phyloP scores from a whole-genome alignment of 2,113 vertebrate species.

The Peucedramus taeniatus region DNA sequence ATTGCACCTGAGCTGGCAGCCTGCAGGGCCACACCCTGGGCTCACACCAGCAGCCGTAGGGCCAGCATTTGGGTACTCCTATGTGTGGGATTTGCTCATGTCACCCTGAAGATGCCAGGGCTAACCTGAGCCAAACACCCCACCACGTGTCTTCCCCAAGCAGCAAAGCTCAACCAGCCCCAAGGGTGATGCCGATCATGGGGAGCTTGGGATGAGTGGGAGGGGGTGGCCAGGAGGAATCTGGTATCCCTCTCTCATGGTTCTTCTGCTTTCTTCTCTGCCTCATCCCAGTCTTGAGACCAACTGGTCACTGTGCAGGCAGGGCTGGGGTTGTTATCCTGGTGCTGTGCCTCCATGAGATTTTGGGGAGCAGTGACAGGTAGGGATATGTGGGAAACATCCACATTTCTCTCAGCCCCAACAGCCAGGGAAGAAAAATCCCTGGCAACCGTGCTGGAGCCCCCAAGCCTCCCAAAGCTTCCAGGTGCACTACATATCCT shows the following conservation, averaged over 20 bases:
- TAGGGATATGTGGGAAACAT: slow-evolving; percentile 69
- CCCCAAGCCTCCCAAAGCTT: fast-evolving
- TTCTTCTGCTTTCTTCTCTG: background rate
- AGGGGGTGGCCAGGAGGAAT: background rate
- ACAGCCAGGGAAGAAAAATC: slow-evolving; percentile 27
- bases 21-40: background rate
- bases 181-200: fast-evolving
- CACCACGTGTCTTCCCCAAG: fast-evolving
- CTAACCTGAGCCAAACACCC: background rate
- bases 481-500: background rate
- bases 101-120: background rate
- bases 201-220: background rate
- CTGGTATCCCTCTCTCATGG: background rate
- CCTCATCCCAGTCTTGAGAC: fast-evolving
- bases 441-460: background rate
- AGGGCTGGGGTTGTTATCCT: background rate
- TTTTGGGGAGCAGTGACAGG: background rate
- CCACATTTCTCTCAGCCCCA: slow-evolving; percentile 67
- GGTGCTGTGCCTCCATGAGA: fast-evolving
- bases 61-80: background rate
- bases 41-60: fast-evolving
- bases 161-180: background rate
- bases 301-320: fast-evolving
- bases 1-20: background rate
- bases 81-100: background rate